These are phyloP conservation scores for Isotomurus palustris DNA, from an alignment of 2,888 invertebrate species.

Conservation along the genomic window DNA sequence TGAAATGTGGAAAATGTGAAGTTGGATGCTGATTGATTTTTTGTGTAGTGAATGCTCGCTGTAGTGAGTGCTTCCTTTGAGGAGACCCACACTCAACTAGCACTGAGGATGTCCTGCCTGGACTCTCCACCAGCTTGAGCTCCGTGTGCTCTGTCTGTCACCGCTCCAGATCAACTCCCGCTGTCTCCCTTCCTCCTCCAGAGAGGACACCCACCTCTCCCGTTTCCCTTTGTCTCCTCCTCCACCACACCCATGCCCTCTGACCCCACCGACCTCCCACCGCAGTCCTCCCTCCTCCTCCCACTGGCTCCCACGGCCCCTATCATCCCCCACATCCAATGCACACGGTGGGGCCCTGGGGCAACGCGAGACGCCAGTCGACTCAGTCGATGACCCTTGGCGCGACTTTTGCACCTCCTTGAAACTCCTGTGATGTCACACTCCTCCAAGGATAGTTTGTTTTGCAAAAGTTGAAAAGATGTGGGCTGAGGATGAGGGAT, in stretches of 20 bases:
- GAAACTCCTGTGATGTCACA: too few relatives aligned
- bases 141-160: not conserved
- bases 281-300: not conserved
- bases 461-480: constrained; percentile 14
- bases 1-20: too few relatives aligned
- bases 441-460: not conserved
- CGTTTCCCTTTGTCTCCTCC: not conserved
- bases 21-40: too few relatives aligned
- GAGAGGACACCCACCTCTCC: not conserved
- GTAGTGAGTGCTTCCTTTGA: constrained; percentile 15
- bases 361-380: too few relatives aligned
- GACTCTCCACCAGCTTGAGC: constrained; percentile 1
- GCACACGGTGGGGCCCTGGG: too few relatives aligned
- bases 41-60: not conserved
- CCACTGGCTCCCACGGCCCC: too few relatives aligned
- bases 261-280: not conserved
- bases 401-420: too few relatives aligned
- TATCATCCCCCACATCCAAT: too few relatives aligned
- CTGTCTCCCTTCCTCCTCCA: not conserved
- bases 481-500: constrained; percentile 53
- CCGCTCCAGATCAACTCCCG: not conserved
- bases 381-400: too few relatives aligned
- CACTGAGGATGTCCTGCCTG: not conserved
- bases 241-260: too few relatives aligned
- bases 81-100: constrained; percentile 12